These are phyloP conservation scores for Erethizon dorsatum DNA, from an alignment of 2,797 vertebrate genomes.

Conservation along the genomic window DNA sequence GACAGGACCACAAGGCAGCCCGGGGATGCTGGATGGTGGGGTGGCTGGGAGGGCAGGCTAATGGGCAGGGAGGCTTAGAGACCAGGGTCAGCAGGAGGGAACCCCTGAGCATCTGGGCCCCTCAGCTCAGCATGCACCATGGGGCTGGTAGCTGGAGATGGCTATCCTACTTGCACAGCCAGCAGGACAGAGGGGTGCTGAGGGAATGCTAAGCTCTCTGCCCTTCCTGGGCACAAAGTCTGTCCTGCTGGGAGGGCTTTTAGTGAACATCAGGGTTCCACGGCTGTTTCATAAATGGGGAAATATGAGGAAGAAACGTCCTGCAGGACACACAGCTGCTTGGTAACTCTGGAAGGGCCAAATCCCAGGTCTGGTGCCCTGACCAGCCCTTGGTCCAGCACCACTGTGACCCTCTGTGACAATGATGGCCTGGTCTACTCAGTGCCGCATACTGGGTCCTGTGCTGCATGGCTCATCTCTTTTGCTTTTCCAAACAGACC, in stretches of 20 bases:
- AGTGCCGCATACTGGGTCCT: background rate
- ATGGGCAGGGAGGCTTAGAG: background rate
- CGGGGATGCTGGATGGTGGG: background rate
- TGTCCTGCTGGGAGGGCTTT: background rate
- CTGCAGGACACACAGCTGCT: background rate
- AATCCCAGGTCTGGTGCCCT: too few relatives aligned
- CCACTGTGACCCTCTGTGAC: rapidly evolving
- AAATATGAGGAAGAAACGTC: background rate
- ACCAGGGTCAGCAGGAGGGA: background rate
- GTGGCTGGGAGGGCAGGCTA: background rate
- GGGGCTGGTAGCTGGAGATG: background rate
- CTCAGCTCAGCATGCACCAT: background rate
- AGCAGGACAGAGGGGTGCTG: rapidly evolving
- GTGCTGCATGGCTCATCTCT: rapidly evolving
- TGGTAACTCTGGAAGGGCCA: background rate
- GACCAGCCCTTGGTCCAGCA: background rate
- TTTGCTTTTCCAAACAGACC: background rate
- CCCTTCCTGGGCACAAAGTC: too few relatives aligned
- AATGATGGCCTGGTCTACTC: rapidly evolving
- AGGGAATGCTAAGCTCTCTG: background rate
- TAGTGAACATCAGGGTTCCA: background rate
- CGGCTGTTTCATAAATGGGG: background rate
- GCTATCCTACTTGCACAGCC: background rate
- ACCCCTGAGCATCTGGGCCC: background rate
- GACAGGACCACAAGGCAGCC: background rate